Evolutionary conservation across 2,113 vertebrate genomes (phyloP), one percentile per base, ranked within the genome.

Genomic region (Scomber scombrus): DNA sequence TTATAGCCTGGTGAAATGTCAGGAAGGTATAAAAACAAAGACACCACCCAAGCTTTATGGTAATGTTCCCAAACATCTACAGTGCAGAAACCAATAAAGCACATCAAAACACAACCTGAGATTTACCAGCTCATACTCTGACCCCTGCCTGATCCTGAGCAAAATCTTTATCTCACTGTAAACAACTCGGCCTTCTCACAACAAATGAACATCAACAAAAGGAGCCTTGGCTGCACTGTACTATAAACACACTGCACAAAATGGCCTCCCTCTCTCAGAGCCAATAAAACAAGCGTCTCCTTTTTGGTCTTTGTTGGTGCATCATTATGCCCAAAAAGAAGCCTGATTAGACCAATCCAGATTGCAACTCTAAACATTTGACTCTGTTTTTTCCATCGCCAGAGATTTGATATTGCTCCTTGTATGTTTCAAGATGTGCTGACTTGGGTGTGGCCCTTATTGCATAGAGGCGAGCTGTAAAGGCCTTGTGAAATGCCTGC

Each of bases 121-220:
- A 64, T 77, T 85, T 57, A 60, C 15, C 47, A 29, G 50, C 80
- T 56, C 52, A 5, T 15, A 23, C 26, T 45, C 76, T 76, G 64
- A 78, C 80, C 77, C 29, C 40, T 8, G 23, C 31, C 5, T 54
- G 71, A 86, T 81, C 74, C 83, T 1, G 7, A 50, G 65, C 26
- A 31, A 78, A 88, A 81, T 70, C 71, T 71, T 78, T 77, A 71
- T 85, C 84, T 86, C 71, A 13, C 43, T 80, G 79, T 87, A 82
- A 89, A 91, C 88, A 88, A 11, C 54, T 61, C 50, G 5, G 71
- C 49, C 73, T 69, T 83, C 87, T 72, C 81, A 61, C 81, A 82
- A 82, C 47, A 85, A 77, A 67, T 62, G 77, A 85, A 78, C 71
- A 81, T 89, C 82, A 88, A 85, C 85, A 90, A 84, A 31, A 76